Base-by-base conservation (phyloP, 2,113 vertebrate genomes). In the Montifringilla adamsi region DNA sequence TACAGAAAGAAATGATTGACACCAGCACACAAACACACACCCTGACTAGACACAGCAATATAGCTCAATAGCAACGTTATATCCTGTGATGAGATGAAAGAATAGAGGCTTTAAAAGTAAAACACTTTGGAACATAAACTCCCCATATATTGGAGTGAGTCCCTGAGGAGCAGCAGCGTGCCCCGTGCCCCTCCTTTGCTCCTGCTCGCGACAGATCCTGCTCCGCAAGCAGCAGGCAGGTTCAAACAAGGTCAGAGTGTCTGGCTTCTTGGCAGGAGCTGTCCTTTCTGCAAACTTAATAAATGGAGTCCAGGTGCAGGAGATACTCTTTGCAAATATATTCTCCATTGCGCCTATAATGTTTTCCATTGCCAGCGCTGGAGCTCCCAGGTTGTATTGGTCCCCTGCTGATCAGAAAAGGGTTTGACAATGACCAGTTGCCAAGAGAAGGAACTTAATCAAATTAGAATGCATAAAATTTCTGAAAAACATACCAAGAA, bases 201-300 rank as follows among this genome's bases (percentile, higher is more conserved):
- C 87, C 66, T 3, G 46, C 75, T 89, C 7, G 0, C 84, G 73
- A 77, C 58, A 87, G 93, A 88, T 88, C 73, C 66, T 1, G 8
- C 82, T 93, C 90, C 23, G 30, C 39, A 80, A 73, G 88, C 92
- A 93, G 92, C 93, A 94, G 92, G 88, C 73, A 88, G 74, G 95
- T 97, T 97, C 97, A 97, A 93, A 95, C 68, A 90, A 97, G 95
- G 93, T 94, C 86, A 95, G 70, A 89, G 39, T 50, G 87, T 93
- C 92, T 96, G 91, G 72, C 82, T 97, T 96, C 96, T 96, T 97
- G 94, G 91, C 95, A 96, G 90, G 77, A 86, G 86, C 78, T 53
- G 78, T 95, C 84, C 92, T 96, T 95, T 97, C 92, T 96, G 60
- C 58, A 97, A 92, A 84, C 75, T 84, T 96, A 90, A 93, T 93